A percentile compares a stretch with the other conserved stretches of the same genome.
phyloP scores from a whole-genome alignment of 2,888 invertebrate genomes.

The Hypolimnas misippus region DNA sequence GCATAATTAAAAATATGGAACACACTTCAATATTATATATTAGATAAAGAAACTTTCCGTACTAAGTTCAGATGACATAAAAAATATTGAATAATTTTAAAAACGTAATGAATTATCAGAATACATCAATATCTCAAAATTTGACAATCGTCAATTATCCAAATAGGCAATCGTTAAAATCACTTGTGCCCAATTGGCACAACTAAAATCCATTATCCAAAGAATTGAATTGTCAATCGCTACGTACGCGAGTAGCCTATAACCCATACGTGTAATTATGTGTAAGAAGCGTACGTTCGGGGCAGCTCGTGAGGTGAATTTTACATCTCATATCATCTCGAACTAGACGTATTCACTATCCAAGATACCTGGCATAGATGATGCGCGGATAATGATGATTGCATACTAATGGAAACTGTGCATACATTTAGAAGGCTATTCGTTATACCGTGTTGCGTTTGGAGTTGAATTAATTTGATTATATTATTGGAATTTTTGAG shows the following conservation, averaged over 20 bases:
- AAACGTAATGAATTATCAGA: no score
- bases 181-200: no score
- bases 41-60: no score
- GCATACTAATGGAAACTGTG: background rate
- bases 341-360: conserved; percentile 15
- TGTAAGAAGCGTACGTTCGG: conserved; percentile 36
- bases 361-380: conserved; percentile 2
- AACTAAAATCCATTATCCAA: no score
- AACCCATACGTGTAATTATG: conserved; percentile 39
- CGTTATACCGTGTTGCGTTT: background rate
- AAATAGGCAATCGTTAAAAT: no score
- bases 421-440: background rate
- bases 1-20: no score
- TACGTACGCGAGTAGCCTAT: conserved; percentile 26
- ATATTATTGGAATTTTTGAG: no score
- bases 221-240: background rate
- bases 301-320: conserved; percentile 39
- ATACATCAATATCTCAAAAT: no score
- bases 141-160: no score
- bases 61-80: no score
- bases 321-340: conserved; percentile 30
- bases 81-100: no score
- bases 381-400: conserved; percentile 21
- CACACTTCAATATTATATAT: no score
- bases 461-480: background rate